Percentiles rank a stretch among this genome's conserved stretches.
These are phyloP conservation scores for Eudasyphora cyanicolor DNA, from an alignment of 2,888 invertebrate genomes.

Conservation along the genomic window DNA sequence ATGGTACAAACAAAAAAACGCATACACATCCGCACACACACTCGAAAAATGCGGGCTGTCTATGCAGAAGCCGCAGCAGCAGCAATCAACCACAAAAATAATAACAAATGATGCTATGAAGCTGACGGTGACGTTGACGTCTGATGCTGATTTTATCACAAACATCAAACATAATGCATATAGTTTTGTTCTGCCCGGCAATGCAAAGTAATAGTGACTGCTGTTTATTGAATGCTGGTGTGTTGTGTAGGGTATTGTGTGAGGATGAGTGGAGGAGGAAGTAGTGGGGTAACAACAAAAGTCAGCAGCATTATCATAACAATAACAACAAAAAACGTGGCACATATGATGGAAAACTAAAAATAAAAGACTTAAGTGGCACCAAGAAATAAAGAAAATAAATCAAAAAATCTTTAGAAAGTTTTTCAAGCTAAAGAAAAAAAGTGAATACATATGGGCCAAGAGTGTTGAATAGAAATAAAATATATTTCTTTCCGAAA, in stretches of 20 bases:
- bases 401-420: constrained; percentile 27
- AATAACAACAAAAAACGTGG: neutral
- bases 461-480: too few relatives aligned
- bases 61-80: neutral
- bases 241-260: neutral
- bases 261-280: neutral
- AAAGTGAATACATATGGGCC: neutral
- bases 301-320: neutral
- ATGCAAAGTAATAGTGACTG: neutral
- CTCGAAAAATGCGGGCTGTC: neutral
- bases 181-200: too few relatives aligned
- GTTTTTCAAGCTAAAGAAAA: constrained; percentile 15
- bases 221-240: neutral
- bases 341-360: neutral
- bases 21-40: neutral
- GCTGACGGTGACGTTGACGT: neutral
- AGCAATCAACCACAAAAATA: neutral
- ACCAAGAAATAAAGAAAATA: constrained; percentile 1
- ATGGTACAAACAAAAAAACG: constrained; percentile 19
- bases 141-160: neutral
- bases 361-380: constrained; percentile 6
- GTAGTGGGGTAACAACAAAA: neutral
- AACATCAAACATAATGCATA: constrained; percentile 11
- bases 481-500: neutral
- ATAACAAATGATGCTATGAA: neutral